Evolutionary conservation across 2,113 vertebrate species (phyloP).

Genomic region (Irena cyanogastra): DNA sequence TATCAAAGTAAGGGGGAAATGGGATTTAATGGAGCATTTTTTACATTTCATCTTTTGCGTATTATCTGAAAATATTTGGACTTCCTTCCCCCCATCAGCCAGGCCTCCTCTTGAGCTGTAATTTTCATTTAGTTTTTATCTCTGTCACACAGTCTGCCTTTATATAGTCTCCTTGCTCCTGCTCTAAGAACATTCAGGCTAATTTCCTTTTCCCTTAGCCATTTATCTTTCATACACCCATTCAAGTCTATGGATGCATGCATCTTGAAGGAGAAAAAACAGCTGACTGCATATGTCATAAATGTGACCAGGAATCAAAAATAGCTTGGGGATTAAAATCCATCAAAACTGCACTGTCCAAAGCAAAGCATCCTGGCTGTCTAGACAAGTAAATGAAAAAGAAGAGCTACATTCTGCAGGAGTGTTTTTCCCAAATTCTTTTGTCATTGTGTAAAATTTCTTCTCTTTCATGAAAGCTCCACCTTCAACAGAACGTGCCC

Average conservation of each 20-base stretch:
- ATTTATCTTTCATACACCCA: conserved; percentile 54
- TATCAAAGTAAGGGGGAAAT: conserved; percentile 72
- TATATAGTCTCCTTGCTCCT: conserved; percentile 27
- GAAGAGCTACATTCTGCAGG: neutral
- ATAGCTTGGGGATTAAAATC: conserved; percentile 47
- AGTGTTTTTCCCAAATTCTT: neutral
- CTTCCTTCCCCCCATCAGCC: conserved; percentile 8
- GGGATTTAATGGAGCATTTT: conserved; percentile 63
- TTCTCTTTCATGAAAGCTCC: neutral
- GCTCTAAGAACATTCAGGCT: conserved; percentile 44
- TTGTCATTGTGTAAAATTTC: neutral
- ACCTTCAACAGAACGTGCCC: neutral
- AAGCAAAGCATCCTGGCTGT: conserved; percentile 10
- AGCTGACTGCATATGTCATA: conserved; percentile 3
- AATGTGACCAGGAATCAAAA: conserved; percentile 49
- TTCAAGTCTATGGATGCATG: conserved; percentile 25
- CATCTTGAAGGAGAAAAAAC: conserved; percentile 7
- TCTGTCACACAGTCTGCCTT: conserved; percentile 48
- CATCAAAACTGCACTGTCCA: neutral
- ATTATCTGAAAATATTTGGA: conserved; percentile 57
- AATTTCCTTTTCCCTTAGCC: conserved; percentile 58
- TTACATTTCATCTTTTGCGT: conserved; percentile 54
- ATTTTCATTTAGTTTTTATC: conserved; percentile 67
- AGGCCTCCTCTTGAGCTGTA: conserved; percentile 42
- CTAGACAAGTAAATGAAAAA: conserved; percentile 17